These are phyloP conservation scores for Deilephila elpenor DNA, from an alignment of 2,888 invertebrate species.

Conservation along the genomic window DNA sequence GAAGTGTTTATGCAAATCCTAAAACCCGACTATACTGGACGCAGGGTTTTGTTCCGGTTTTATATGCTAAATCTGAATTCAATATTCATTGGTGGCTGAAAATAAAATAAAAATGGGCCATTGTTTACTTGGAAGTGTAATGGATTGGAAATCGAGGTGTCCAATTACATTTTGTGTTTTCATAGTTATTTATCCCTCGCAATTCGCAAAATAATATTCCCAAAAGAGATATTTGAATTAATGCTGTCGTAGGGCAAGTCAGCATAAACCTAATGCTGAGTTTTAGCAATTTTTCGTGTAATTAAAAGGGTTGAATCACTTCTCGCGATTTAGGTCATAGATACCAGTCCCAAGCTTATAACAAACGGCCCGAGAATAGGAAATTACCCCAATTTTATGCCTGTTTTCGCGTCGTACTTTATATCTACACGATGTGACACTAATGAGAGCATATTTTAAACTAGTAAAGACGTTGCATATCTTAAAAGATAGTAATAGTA, in stretches of 20 bases:
- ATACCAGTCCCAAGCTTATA: constrained; percentile 10
- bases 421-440: neutral
- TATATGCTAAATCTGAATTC: constrained; percentile 4
- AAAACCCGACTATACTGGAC: neutral
- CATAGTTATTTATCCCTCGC: too few species aligned
- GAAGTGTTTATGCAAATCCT: constrained; percentile 25
- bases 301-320: constrained; percentile 18
- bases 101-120: neutral
- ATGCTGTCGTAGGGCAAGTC: neutral
- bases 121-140: too few species aligned
- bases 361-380: constrained; percentile 13
- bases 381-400: constrained; percentile 1
- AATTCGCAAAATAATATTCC: neutral
- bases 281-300: constrained; percentile 22
- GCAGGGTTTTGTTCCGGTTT: neutral
- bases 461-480: neutral
- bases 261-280: neutral
- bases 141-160: too few species aligned
- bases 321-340: constrained; percentile 7
- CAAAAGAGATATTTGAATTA: neutral
- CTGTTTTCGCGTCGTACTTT: neutral
- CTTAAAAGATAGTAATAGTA: neutral
- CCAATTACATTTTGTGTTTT: too few species aligned
- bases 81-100: neutral
- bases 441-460: neutral